Evolutionary conservation across 2,797 vertebrate genomes (phyloP), one percentile per base, ranked within the genome.

Genomic region (Taeniopygia guttata): DNA sequence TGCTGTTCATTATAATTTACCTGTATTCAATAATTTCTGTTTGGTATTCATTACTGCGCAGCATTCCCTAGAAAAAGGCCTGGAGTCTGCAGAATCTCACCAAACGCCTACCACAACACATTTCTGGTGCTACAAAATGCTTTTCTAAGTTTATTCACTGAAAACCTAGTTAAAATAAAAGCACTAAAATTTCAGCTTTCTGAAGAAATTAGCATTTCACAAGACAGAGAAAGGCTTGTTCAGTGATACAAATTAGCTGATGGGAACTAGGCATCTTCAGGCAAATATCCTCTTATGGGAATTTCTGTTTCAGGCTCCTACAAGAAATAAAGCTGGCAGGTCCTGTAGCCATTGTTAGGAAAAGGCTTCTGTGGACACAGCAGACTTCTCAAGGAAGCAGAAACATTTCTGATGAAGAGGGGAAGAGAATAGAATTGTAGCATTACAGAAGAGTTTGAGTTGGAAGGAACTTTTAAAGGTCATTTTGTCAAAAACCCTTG

Each of bases 1-100:
- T 60, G 59, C 45, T 93, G 48, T 75, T 96, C 84, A 93, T 97
- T 96, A 97, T 95, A 95, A 96, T 96, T 95, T 90, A 96, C 89
- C 79, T 72, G n/a, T 10, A 67, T 87, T 90, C 67, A 86, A 83
- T 90, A 76, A 38, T 48, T 95, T 94, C 91, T 96, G 60, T 94
- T 94, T 96, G 38, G 60, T 90, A 94, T 95, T 96, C 60, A 66
- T 93, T 93, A 75, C 45, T 73, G 73, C 58, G 60, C 75, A 93
- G 27, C 1, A 1, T 78, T 93, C 63, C 55, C 55, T 87, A 63
- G 54, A 27, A 70, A 93, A 96, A 92, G 26, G n/a, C 30, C 66
- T 94, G 62, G 40, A 91, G 87, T 91, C 59, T 23, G 9, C 45
- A 89, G 48, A 45, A 29, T 84, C 67, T 88, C 55, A 91, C 38